Conservation (phyloP, 2,888 invertebrate species). For the Cryptus viduatorius region DNA sequence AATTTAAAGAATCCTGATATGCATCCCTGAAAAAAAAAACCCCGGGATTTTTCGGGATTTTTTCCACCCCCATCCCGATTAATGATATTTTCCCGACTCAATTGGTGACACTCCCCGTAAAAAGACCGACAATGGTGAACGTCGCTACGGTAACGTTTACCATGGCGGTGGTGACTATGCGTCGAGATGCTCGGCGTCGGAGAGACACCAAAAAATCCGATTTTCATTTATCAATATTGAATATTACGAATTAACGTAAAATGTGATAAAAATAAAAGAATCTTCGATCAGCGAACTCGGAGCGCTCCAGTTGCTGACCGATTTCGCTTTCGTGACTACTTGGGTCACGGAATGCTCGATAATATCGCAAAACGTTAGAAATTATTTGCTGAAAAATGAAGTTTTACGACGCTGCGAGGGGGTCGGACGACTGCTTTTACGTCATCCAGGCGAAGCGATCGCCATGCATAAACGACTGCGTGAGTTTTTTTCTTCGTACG, state of each 20-base stretch:
- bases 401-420: slow-evolving; percentile 92
- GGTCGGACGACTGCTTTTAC: slow-evolving; percentile 91
- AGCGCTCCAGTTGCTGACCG: slow-evolving; percentile 92
- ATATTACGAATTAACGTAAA: background rate
- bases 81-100: no score
- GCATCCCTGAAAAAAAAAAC: no score
- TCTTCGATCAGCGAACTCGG: slow-evolving; percentile 88
- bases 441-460: slow-evolving; percentile 94
- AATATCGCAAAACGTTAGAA: slow-evolving; percentile 85
- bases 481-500: slow-evolving; percentile 51
- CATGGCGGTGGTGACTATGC: no score
- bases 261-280: background rate
- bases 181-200: no score
- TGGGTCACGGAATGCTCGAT: slow-evolving; percentile 90
- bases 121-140: no score
- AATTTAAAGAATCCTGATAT: no score
- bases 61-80: no score
- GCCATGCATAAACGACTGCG: slow-evolving; percentile 87
- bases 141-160: no score
- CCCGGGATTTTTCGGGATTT: no score
- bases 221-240: no score
- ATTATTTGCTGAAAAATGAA: slow-evolving; percentile 85
- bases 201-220: no score
- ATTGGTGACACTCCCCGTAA: no score
- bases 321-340: slow-evolving; percentile 91